phyloP scores from a whole-genome alignment of 92 coral and sea anemone genomes.

The Meandrina meandrites region DNA sequence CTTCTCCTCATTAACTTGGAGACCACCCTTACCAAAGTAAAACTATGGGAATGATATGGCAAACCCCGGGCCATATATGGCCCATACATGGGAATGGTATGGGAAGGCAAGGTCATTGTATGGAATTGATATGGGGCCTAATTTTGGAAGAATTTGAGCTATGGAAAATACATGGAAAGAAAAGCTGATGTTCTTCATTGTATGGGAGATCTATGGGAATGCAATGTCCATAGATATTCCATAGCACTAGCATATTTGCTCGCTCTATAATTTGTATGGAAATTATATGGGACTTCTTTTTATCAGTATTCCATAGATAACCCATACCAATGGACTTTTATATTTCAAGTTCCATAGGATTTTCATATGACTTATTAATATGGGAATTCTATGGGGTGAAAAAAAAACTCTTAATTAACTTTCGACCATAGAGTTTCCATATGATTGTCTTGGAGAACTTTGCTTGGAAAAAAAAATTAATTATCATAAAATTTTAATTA shows the following conservation, averaged over 20 bases:
- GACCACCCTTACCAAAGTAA: slow-evolving; percentile 41
- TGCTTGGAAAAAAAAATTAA: too few relatives aligned
- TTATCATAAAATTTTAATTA: too few relatives aligned
- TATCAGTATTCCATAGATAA: not conserved
- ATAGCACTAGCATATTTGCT: slow-evolving; percentile 31
- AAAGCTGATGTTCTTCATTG: slow-evolving; percentile 34
- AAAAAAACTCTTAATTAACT: not conserved
- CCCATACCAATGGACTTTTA: slow-evolving; percentile 24
- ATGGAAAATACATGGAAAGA: slow-evolving; percentile 43
- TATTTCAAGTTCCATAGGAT: slow-evolving; percentile 34
- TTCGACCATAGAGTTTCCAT: too few relatives aligned
- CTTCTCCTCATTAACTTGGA: too few relatives aligned
- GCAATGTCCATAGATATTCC: slow-evolving; percentile 27
- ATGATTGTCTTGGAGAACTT: too few relatives aligned
- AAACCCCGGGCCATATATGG: slow-evolving; percentile 48
- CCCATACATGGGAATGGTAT: slow-evolving; percentile 30
- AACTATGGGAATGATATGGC: slow-evolving; percentile 54
- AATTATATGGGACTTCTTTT: slow-evolving; percentile 34
- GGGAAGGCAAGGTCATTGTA: slow-evolving; percentile 33
- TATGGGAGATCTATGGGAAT: slow-evolving; percentile 46
- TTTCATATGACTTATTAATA: not conserved
- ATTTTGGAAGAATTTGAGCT: slow-evolving; percentile 30
- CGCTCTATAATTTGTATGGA: slow-evolving; percentile 15
- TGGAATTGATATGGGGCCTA: slow-evolving; percentile 48
- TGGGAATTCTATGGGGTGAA: not conserved